Conservation (phyloP, 2,888 invertebrate genomes). For the Diarsia rubi region DNA sequence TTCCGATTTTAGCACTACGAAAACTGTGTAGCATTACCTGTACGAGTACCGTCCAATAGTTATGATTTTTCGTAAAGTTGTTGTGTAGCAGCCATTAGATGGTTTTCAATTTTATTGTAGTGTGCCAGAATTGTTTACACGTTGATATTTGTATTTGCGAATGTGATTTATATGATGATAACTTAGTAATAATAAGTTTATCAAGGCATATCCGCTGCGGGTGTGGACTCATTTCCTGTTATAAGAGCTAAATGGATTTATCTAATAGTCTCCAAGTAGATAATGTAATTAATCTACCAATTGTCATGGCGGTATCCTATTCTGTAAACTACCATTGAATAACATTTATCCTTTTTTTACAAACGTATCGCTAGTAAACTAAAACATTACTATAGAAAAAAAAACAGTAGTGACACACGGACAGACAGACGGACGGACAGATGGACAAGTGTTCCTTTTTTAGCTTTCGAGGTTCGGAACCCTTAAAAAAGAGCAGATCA, state of each 20-base stretch:
- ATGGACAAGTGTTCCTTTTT: too few relatives aligned
- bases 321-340: not conserved
- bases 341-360: not conserved
- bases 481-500: not conserved
- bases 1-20: too few relatives aligned
- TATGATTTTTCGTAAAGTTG: too few relatives aligned
- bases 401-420: not conserved
- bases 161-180: constrained; percentile 13
- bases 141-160: constrained; percentile 15
- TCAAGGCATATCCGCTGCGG: constrained; percentile 14
- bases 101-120: too few relatives aligned
- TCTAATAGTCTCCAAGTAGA: not conserved
- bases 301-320: not conserved
- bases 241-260: not conserved
- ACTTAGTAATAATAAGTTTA: constrained; percentile 17
- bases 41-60: too few relatives aligned
- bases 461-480: too few relatives aligned
- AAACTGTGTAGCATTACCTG: too few relatives aligned
- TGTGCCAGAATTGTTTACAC: constrained; percentile 27
- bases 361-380: not conserved
- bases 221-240: constrained; percentile 13
- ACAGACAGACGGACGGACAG: too few relatives aligned
- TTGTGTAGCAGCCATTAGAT: too few relatives aligned
- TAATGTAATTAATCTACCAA: not conserved
- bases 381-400: not conserved